phyloP scores from a whole-genome alignment of 2,113 vertebrate species.

The Ascaphus truei region DNA sequence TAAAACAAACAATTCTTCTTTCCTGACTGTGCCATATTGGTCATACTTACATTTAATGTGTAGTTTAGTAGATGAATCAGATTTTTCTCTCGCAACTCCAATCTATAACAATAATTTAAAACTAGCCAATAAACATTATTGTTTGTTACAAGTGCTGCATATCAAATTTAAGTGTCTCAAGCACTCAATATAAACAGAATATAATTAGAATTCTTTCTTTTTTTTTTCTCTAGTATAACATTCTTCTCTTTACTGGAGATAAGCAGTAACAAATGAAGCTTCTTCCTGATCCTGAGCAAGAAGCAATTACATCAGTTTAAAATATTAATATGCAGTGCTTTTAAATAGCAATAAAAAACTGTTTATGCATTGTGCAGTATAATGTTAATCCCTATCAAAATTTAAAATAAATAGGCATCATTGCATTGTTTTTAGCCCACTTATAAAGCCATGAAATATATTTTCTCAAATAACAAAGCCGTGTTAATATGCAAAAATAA shows the following conservation, averaged over 20 bases:
- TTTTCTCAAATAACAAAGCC: constrained; percentile 1
- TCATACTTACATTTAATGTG: constrained; percentile 61
- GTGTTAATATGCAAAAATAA: background rate
- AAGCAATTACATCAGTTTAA: constrained; percentile 80
- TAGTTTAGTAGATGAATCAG: constrained; percentile 51
- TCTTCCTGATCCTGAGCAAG: constrained; percentile 67
- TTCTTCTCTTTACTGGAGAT: constrained; percentile 71
- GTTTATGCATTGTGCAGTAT: constrained; percentile 59
- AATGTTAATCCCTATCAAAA: constrained; percentile 52
- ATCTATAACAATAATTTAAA: constrained; percentile 73
- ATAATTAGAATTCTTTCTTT: constrained; percentile 77
- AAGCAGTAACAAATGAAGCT: constrained; percentile 75
- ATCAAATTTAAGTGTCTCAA: constrained; percentile 79
- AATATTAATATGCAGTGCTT: constrained; percentile 72
- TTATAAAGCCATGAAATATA: background rate
- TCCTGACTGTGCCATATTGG: constrained; percentile 11
- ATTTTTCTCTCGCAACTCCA: constrained; percentile 60
- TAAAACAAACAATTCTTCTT: background rate
- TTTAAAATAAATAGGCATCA: constrained; percentile 26
- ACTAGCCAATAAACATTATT: constrained; percentile 73
- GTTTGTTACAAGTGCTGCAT: constrained; percentile 69
- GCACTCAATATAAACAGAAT: constrained; percentile 72
- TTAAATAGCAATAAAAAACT: constrained; percentile 70
- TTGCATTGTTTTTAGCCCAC: constrained; percentile 4
- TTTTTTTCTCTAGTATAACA: constrained; percentile 79